Base-by-base conservation (phyloP, 2,113 vertebrate genomes). In the Oreochromis tanganicae region DNA sequence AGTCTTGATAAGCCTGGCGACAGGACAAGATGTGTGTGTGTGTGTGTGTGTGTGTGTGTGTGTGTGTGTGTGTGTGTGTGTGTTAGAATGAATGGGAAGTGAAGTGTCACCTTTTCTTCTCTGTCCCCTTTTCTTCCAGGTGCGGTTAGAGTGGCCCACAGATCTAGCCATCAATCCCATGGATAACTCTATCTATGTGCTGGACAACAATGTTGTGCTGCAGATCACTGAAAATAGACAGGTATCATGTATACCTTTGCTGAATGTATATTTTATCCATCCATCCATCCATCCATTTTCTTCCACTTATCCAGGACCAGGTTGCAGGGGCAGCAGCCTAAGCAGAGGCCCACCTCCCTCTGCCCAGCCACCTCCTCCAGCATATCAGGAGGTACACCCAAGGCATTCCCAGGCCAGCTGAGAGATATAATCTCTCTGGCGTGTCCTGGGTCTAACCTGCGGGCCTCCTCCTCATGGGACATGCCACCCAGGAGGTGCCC, bases 181-280 rank as follows among this genome's bases (percentile, higher is more conserved):
- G 98, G 99, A 99, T 89, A 99, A 99, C 94, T 99, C 99, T 90
- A 98, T 99, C 87, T 99, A 98, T 1, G 98, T 99, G 83, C 90
- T 99, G 96, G 99, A 99, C 95, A 99, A 99, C 95, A 99, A 99
- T 2, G 98, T 99, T 1, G 98, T 99, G 52, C 92, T 99, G 57
- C 99, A 99, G 97, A 99, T 99, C 95, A 99, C 98, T 0, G 98
- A 99, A 89, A 99, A 99, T 85, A 96, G 98, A 2, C 98, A 99
- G 95, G 95, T 96, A 90, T 3, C 6, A 5, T 41, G 19, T 8
- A 6, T 12, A 13, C 7, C 12, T 2, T 27, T 3, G 34, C 4
- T 13, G 19, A 68, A 4, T 46, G 21, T 24, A 16, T 6, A 43
- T 24, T 43, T 71, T 21, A 10, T 29, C 21, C 21, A 21, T 21